phyloP scores from a whole-genome alignment of 2,888 invertebrate species.

The Agrotis ipsilon region DNA sequence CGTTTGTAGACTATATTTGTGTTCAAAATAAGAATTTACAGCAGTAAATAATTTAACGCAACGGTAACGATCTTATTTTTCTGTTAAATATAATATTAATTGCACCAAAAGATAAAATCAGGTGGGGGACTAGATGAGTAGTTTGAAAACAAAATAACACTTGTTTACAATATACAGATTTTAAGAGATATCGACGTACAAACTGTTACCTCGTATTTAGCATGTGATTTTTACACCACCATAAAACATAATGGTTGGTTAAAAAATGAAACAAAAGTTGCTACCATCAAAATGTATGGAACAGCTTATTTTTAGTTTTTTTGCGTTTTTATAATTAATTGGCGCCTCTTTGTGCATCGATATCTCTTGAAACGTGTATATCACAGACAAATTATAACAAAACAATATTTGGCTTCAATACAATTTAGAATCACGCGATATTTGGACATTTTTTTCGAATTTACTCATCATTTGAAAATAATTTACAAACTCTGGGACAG shows the following conservation, averaged over 20 bases:
- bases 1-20: slow-evolving; percentile 64
- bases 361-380: background rate
- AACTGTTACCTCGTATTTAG: too few species aligned
- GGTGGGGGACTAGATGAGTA: slow-evolving; percentile 69
- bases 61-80: slow-evolving; percentile 54
- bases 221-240: too few species aligned
- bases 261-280: too few species aligned
- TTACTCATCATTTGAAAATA: slow-evolving; percentile 28
- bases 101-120: slow-evolving; percentile 68
- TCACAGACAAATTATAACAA: slow-evolving; percentile 37
- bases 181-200: too few species aligned
- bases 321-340: too few species aligned
- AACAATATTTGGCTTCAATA: slow-evolving; percentile 57
- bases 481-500: slow-evolving; percentile 10
- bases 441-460: slow-evolving; percentile 26
- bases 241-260: too few species aligned
- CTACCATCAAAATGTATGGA: too few species aligned
- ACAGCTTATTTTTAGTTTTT: too few species aligned
- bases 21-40: slow-evolving; percentile 51
- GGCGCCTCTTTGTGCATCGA: too few species aligned
- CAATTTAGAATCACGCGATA: slow-evolving; percentile 40
- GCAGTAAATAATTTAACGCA: slow-evolving; percentile 46
- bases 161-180: slow-evolving; percentile 47
- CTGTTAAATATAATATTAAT: slow-evolving; percentile 59
- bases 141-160: slow-evolving; percentile 50